phyloP scores from a whole-genome alignment of 2,888 invertebrate species.

The Pegoplata infirma region DNA sequence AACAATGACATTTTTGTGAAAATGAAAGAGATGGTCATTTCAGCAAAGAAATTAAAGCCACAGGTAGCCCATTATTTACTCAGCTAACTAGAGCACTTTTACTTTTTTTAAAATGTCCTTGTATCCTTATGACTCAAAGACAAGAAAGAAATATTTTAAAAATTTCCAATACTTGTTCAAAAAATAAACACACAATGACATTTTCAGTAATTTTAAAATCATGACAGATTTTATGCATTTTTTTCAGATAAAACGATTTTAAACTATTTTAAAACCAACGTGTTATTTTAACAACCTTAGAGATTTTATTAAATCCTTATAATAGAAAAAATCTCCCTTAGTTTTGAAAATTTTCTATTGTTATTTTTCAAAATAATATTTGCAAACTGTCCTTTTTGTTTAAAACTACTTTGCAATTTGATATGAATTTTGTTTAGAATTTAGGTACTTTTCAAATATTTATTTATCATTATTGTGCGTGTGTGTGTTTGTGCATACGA shows the following conservation, averaged over 20 bases:
- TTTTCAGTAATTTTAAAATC: background rate
- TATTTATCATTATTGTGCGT: background rate
- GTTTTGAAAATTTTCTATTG: slow-evolving; percentile 19
- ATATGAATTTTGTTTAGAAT: slow-evolving; percentile 27
- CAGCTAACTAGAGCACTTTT: slow-evolving; percentile 10
- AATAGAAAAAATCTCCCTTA: background rate
- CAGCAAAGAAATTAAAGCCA: background rate
- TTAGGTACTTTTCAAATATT: slow-evolving; percentile 3
- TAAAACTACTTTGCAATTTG: slow-evolving; percentile 39
- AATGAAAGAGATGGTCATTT: background rate
- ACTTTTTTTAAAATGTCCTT: slow-evolving; percentile 3
- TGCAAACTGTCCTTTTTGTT: slow-evolving; percentile 32
- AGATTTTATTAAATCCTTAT: background rate
- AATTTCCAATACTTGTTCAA: background rate
- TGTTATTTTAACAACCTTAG: background rate
- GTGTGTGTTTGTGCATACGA: no score
- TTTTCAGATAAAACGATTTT: background rate
- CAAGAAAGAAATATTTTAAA: background rate
- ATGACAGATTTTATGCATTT: slow-evolving; percentile 12
- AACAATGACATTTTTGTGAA: slow-evolving; percentile 1
- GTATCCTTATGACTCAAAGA: no score
- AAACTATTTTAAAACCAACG: background rate
- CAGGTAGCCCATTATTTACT: background rate
- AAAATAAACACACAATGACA: background rate
- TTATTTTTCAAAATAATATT: slow-evolving; percentile 25